A percentile compares a stretch with the other conserved stretches of the same genome.
phyloP scores from a whole-genome alignment of 2,113 vertebrate species.

The Agapornis roseicollis region DNA sequence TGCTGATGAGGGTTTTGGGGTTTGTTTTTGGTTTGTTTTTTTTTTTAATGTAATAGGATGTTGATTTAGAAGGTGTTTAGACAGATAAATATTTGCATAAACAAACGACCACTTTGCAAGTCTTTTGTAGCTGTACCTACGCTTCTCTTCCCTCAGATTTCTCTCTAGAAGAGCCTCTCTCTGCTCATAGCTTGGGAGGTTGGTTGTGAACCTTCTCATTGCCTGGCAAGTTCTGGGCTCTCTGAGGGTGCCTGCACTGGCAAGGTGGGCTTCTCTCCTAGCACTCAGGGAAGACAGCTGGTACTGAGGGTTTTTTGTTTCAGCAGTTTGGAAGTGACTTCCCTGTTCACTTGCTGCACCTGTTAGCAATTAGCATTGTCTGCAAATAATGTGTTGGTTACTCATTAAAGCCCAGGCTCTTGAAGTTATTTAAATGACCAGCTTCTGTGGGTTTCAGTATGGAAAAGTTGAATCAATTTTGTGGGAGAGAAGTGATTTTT shows the following conservation, averaged over 20 bases:
- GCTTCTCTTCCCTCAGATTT: not conserved
- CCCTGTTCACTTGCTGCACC: not conserved
- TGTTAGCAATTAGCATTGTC: not conserved
- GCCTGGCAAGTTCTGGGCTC: not conserved
- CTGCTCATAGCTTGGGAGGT: not conserved
- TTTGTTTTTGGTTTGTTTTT: not conserved
- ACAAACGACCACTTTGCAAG: not conserved
- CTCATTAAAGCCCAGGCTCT: not conserved
- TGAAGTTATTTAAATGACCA: not conserved
- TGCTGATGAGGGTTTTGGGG: not conserved
- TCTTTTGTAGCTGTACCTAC: not conserved
- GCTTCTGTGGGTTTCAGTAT: not conserved
- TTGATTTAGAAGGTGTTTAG: not conserved
- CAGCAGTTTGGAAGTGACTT: not conserved
- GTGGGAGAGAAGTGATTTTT: not conserved
- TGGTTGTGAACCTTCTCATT: not conserved
- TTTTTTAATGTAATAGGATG: not conserved
- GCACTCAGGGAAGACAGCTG: not conserved
- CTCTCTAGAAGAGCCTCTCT: not conserved
- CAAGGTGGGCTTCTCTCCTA: not conserved
- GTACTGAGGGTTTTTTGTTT: not conserved
- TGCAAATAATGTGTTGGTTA: not conserved
- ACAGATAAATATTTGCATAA: not conserved
- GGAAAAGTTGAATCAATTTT: not conserved
- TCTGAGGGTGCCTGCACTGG: not conserved